Conservation (phyloP, 2,888 invertebrate genomes). For the Temnothorax ravouxi region DNA sequence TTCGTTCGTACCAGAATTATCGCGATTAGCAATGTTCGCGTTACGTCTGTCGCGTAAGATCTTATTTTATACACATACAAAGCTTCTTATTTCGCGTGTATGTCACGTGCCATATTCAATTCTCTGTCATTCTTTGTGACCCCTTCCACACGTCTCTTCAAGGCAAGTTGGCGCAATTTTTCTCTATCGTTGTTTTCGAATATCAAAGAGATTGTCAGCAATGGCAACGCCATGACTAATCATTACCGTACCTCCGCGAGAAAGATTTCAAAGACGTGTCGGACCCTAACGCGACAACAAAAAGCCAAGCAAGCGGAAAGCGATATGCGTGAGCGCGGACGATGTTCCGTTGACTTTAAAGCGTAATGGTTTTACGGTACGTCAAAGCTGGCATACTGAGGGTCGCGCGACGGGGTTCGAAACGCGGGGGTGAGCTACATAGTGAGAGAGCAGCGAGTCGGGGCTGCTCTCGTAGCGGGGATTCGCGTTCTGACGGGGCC, state of each 20-base stretch:
- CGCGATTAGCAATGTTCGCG: conserved; percentile 30
- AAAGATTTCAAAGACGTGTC: conserved; percentile 34
- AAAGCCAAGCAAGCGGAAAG: conserved; percentile 69
- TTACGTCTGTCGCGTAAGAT: conserved; percentile 2
- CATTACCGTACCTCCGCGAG: neutral
- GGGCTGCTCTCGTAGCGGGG: conserved; percentile 73
- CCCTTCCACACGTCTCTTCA: neutral
- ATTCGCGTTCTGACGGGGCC: conserved; percentile 83
- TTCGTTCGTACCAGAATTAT: conserved; percentile 37
- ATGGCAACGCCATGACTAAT: neutral
- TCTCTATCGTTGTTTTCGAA: neutral
- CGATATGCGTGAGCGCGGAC: conserved; percentile 66
- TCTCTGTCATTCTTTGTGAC: neutral
- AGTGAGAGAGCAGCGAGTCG: conserved; percentile 66
- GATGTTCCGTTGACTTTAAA: conserved; percentile 78
- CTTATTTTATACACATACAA: neutral
- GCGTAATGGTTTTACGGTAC: conserved; percentile 82
- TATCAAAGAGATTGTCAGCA: neutral
- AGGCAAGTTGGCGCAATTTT: neutral
- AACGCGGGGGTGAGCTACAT: conserved; percentile 68
- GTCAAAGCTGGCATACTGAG: conserved; percentile 79
- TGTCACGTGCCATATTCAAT: neutral
- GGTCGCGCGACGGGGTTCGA: conserved; percentile 65
- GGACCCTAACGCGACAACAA: conserved; percentile 52
- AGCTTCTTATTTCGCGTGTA: conserved; percentile 8